Conservation (phyloP, 2,113 vertebrate genomes). For the Marmota flaviventris region DNA sequence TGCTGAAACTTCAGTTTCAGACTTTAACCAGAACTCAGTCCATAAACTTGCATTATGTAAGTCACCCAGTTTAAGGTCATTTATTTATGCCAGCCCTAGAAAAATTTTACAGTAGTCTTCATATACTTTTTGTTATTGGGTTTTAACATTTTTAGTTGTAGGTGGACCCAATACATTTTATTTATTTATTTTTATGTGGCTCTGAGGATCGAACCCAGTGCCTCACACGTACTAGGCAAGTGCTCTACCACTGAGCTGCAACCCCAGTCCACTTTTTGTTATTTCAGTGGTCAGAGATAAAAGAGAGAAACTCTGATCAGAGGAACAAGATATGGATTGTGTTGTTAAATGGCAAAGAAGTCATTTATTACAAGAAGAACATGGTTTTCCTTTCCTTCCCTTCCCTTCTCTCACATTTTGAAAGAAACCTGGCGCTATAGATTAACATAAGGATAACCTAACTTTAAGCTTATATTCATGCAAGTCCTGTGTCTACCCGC, state of each 20-base stretch:
- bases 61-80: not conserved
- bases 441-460: not conserved
- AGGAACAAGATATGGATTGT: not conserved
- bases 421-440: not conserved
- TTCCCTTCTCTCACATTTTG: not conserved
- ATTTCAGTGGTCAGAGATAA: not conserved
- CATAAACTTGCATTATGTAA: not conserved
- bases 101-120: not conserved
- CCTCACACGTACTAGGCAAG: too few species aligned
- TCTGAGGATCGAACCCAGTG: too few species aligned
- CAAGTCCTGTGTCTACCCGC: not conserved
- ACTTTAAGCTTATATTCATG: not conserved
- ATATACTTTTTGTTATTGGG: not conserved
- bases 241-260: too few species aligned
- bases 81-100: not conserved
- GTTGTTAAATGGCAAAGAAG: conserved; percentile 31
- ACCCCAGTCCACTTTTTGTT: not conserved
- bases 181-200: too few species aligned
- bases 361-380: not conserved
- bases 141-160: too few species aligned
- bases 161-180: too few species aligned
- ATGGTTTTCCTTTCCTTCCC: not conserved
- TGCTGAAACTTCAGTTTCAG: not conserved
- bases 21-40: not conserved
- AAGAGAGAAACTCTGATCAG: not conserved